Percentiles rank a stretch among this genome's conserved stretches.
These are phyloP conservation scores for Psittacara wagleri DNA, from an alignment of 2,113 vertebrate species.

Conservation along the genomic window DNA sequence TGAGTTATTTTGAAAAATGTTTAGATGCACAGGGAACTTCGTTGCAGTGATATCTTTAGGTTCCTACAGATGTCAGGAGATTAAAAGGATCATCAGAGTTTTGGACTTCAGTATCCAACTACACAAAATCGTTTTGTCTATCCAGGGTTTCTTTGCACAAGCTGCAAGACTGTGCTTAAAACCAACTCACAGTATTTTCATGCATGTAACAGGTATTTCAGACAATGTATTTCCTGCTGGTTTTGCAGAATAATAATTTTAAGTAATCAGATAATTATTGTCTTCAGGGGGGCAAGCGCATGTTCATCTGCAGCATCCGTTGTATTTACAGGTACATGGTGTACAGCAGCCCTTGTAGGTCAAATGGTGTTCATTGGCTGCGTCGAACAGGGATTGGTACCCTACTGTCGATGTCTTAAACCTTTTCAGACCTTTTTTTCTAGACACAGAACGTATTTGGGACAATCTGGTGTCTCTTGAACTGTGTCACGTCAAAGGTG, in stretches of 20 bases:
- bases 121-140: neutral
- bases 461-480: neutral
- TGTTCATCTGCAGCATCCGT: neutral
- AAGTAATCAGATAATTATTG: neutral
- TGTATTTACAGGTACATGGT: neutral
- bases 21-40: neutral
- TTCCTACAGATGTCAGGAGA: neutral
- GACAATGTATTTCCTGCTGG: neutral
- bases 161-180: neutral
- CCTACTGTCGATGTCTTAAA: neutral
- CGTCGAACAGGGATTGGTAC: neutral
- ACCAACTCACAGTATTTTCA: neutral
- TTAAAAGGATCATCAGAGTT: neutral
- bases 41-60: neutral
- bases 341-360: neutral
- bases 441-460: neutral
- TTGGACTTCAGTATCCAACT: neutral
- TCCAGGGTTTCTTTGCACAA: neutral
- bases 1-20: neutral
- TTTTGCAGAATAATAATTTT: neutral
- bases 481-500: neutral
- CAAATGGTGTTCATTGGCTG: neutral
- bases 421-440: neutral
- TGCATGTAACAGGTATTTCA: neutral
- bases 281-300: neutral